Evolutionary conservation across 2,888 invertebrate genomes (phyloP), one percentile per base, ranked within the genome.

Genomic region (Drosophila mayaguana): DNA sequence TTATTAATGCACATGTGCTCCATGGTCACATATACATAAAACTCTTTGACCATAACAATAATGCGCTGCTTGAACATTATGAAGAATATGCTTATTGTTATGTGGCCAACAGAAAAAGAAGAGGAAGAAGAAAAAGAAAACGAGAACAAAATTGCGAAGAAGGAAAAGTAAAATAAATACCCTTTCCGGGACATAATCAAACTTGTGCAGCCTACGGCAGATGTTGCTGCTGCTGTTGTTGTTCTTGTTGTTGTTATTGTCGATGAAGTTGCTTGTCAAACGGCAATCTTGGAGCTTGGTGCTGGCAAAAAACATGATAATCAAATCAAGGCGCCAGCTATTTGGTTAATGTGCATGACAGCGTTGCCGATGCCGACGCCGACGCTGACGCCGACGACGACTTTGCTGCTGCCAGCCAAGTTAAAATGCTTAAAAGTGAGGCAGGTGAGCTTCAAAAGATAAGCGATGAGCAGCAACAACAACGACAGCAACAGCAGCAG

Each of bases 291-390:
- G 50, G 22, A 43, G 56, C 78, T 68, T 63, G 50, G 62, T 60
- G 59, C 56, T 40, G 63, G 64, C 60, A 63, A 67, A 53, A 66
- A 76, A 81, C 78, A 85, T 80, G 81, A 85, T 87, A 87, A 87
- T 87, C 88, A 89, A 87, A 87, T 87, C 88, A 87, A 85, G 89
- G 83, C 83, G 70, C 88, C 80, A 87, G 85, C 88, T 82, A 87
- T 87, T 89, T 87, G 85, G 88, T 88, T 87, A 87, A 89, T 87
- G 88, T 87, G 82, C 81, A 81, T 50, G 62, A 51, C 69, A 42
- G 46, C 72, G 63, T 36, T 51, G 54, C 16, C 45, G 63, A 63
- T 61, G 50, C 20, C 61, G 64, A 45, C 38, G 48, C 18, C 34
- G 54, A 51, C 60, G n/a, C n/a, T n/a, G 20, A 32, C 68, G 62